These are phyloP conservation scores for Octonoba sinensis DNA, from an alignment of 2,888 invertebrate species.

Conservation along the genomic window DNA sequence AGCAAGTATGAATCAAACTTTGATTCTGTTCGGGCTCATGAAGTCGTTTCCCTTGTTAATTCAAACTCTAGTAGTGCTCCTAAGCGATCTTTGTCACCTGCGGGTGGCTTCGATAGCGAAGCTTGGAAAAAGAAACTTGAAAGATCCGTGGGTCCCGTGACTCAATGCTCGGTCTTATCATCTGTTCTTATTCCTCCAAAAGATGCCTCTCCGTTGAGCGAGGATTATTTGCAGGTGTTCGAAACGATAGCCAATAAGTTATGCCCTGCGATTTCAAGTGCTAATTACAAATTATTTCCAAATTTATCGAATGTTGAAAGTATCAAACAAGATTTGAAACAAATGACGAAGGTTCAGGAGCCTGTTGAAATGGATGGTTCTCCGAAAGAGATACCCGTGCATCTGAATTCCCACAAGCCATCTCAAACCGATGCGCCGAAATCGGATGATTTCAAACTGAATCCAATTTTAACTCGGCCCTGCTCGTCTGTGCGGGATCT, in stretches of 20 bases:
- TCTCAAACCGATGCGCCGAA: no score
- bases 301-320: slow-evolving; percentile 2
- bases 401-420: no score
- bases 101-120: neutral
- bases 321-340: slow-evolving; percentile 7
- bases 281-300: slow-evolving; percentile 24
- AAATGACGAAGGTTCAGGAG: neutral
- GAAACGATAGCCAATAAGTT: slow-evolving; percentile 24
- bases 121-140: slow-evolving; percentile 11
- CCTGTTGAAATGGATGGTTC: no score
- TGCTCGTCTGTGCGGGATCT: slow-evolving; percentile 3
- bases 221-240: neutral
- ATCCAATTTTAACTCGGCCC: slow-evolving; percentile 31
- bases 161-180: slow-evolving; percentile 5
- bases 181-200: neutral
- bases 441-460: slow-evolving; percentile 15
- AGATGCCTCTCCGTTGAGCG: neutral
- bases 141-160: slow-evolving; percentile 2
- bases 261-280: neutral
- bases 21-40: no score
- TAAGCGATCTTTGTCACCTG: neutral
- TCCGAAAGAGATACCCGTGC: no score
- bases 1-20: no score
- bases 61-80: neutral
- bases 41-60: no score